Base-by-base conservation (phyloP, 2,797 vertebrate species). In the Lithobates pipiens region DNA sequence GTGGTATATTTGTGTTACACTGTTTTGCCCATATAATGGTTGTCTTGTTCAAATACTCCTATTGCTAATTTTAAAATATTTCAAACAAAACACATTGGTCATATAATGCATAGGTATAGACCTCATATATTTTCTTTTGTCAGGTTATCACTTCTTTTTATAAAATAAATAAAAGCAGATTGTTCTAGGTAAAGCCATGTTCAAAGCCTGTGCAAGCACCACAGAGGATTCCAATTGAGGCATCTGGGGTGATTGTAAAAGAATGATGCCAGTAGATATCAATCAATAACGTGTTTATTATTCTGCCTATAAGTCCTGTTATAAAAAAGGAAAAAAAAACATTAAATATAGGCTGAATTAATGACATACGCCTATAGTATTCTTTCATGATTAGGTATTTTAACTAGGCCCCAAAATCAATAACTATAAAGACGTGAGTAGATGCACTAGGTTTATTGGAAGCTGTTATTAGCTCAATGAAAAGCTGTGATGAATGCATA, bases 211-310 rank as follows among this genome's bases (percentile, higher is more conserved):
- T 57, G 29, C 54, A 44, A 16, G 34, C 21, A 67, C 21, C 57
- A 74, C 10, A 63, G 54, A 29, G 23, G 25, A 77, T 46, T 42
- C 23, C 27, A n/a, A 15, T 2, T 8, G 10, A 25, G 77, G 36
- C 34, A 32, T 29, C 18, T 74, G 50, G 27, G 29, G 15, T 50
- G 54, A 74, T 36, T 85, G 36, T 32, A 74, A n/a, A 54, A 54
- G 54, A 75, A 85, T 80, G 61, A 75, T 79, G 70, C 75, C 71
- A 80, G 70, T 36, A 54, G 15, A 46, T 50, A 85, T 57, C 70
- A 85, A 85, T 85, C 84, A 85, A 85, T 85, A 85, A 50, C 42
- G 54, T 36, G 75, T 75, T 72, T 25, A 80, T 85, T 67, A 85
- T 65, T 77, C 72, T 75, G 18, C 32, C 32, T 34, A 75, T 75